A percentile compares a stretch with the other conserved stretches of the same genome.
Conservation (phyloP, 2,888 invertebrate species). For the Cartodere bifasciata region DNA sequence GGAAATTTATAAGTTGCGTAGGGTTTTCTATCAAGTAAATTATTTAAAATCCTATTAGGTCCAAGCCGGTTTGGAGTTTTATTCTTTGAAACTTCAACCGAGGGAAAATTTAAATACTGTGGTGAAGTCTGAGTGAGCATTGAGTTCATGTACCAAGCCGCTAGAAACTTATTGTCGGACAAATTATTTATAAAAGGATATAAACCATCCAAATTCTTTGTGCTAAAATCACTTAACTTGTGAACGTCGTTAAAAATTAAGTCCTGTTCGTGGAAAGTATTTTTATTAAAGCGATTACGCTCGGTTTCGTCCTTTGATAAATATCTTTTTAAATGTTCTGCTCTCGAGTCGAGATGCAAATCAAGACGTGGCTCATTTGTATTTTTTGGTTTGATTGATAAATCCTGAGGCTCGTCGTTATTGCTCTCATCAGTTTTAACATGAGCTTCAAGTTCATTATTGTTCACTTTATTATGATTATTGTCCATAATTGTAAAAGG, state of each 20-base stretch:
- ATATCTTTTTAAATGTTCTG: conserved; percentile 27
- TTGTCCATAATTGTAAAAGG: conserved; percentile 29
- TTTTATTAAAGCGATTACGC: conserved; percentile 31
- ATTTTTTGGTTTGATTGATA: conserved; percentile 25
- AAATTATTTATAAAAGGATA: conserved; percentile 34
- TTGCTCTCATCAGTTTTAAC: conserved; percentile 16
- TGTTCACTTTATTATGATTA: conserved; percentile 14
- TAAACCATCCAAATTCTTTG: conserved; percentile 27
- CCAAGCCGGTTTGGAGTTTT: conserved; percentile 13
- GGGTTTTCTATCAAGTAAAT: conserved; percentile 31
- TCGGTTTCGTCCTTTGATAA: conserved; percentile 12
- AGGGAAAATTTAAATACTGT: conserved; percentile 24
- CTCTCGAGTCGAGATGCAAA: conserved; percentile 7
- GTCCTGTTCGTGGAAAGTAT: conserved; percentile 28
- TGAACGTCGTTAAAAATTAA: conserved; percentile 24
- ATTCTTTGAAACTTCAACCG: conserved; percentile 14
- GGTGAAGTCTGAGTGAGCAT: conserved; percentile 23
- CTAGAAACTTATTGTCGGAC: conserved; percentile 35
- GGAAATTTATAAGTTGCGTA: conserved; percentile 23
- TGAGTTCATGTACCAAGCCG: conserved; percentile 37
- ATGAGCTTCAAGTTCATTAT: conserved; percentile 18
- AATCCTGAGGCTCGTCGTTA: conserved; percentile 34
- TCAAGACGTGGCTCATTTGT: conserved; percentile 13
- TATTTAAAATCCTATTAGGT: conserved; percentile 32
- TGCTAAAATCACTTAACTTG: conserved; percentile 23